phyloP scores from a whole-genome alignment of 1,140 invertebrate species.

The Acromyrmex echinatior region DNA sequence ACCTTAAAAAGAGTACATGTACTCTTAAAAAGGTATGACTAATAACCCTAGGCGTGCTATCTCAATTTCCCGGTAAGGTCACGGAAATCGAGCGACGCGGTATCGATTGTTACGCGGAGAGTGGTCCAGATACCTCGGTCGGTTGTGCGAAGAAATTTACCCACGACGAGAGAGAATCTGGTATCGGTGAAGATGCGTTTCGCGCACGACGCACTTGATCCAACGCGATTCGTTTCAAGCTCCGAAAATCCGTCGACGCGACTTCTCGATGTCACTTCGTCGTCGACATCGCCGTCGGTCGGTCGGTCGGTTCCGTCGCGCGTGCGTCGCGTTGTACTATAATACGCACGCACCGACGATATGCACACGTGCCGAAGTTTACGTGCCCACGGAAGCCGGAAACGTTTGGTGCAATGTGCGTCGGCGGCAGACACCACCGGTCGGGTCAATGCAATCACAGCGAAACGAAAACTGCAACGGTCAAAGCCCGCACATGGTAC shows the following conservation, averaged over 20 bases:
- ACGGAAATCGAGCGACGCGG: background rate
- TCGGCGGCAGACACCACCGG: conserved; percentile 3
- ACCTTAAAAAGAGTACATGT: too few species aligned
- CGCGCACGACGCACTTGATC: background rate
- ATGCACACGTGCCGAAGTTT: conserved; percentile 6
- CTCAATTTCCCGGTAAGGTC: background rate
- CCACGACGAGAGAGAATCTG: background rate
- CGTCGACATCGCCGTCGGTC: background rate
- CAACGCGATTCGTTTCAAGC: background rate
- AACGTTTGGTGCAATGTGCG: background rate
- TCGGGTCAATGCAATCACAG: conserved; percentile 3
- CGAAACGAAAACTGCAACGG: background rate
- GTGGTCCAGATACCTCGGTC: background rate
- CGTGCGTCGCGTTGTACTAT: conserved; percentile 28
- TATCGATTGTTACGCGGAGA: conserved; percentile 49
- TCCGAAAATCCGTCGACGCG: conserved; percentile 11
- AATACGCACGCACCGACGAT: background rate
- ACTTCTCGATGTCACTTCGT: background rate
- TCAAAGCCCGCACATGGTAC: background rate
- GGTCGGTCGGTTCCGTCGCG: conserved; percentile 2
- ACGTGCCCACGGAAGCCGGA: background rate
- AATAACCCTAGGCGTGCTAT: background rate
- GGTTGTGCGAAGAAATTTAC: background rate
- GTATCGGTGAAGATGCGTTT: too few species aligned
- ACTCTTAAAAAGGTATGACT: too few species aligned